A percentile compares a stretch with the other conserved stretches of the same genome.
Evolutionary conservation across 2,797 vertebrate genomes (phyloP).

Genomic region (Ispidina lecontei): DNA sequence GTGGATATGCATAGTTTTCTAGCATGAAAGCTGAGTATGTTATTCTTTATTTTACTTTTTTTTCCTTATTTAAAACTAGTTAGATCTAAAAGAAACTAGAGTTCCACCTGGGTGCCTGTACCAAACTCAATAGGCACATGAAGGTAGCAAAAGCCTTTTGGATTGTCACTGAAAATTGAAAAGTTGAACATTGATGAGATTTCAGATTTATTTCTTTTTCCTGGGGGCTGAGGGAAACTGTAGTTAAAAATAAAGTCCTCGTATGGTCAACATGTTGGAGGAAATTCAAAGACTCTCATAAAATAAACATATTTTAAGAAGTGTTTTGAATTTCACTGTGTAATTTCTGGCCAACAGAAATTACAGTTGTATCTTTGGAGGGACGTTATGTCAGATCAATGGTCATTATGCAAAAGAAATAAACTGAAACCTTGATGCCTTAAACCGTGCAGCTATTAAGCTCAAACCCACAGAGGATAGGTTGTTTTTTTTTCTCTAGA

Average conservation of each 20-base stretch:
- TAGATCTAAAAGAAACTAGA: conserved; percentile 43
- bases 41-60: conserved; percentile 24
- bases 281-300: conserved; percentile 80
- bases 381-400: conserved; percentile 72
- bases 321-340: conserved; percentile 79
- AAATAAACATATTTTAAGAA: conserved; percentile 83
- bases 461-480: background rate
- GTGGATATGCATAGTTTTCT: background rate
- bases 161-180: conserved; percentile 74
- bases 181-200: conserved; percentile 74
- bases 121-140: background rate
- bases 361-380: conserved; percentile 78
- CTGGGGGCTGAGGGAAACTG: conserved; percentile 46
- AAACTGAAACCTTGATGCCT: conserved; percentile 16
- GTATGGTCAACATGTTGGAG: conserved; percentile 82
- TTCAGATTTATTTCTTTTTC: conserved; percentile 55
- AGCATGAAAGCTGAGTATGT: conserved; percentile 7
- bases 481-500: background rate
- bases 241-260: conserved; percentile 79
- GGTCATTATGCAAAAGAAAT: conserved; percentile 59
- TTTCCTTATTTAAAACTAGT: conserved; percentile 11
- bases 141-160: conserved; percentile 62
- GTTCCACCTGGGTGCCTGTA: conserved; percentile 50
- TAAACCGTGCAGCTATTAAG: conserved; percentile 37
- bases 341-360: conserved; percentile 80